Conservation (phyloP, 2,888 invertebrate genomes). For the Aphidoletes aphidimyza region DNA sequence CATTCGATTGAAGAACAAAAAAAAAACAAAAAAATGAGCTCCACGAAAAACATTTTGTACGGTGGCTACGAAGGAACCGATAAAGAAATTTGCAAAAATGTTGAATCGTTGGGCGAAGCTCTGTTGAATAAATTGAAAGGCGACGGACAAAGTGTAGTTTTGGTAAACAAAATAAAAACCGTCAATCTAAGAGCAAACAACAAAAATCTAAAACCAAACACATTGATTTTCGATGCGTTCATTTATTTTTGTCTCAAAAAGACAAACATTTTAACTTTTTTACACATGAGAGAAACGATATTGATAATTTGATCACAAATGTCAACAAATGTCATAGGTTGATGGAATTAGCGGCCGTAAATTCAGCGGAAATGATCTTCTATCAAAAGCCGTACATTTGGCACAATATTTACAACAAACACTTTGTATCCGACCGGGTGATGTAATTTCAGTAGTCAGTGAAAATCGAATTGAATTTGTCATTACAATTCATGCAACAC, state of each 20-base stretch:
- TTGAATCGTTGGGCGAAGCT: conserved; percentile 68
- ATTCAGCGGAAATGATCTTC: conserved; percentile 61
- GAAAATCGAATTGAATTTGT: conserved; percentile 70
- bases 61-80: conserved; percentile 17
- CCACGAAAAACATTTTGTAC: not conserved
- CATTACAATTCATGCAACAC: conserved; percentile 67
- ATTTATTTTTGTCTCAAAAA: no score
- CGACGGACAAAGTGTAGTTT: conserved; percentile 67
- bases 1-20: no score
- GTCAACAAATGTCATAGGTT: conserved; percentile 59
- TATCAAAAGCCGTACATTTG: conserved; percentile 61
- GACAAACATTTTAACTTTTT: not conserved
- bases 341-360: conserved; percentile 63
- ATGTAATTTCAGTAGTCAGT: conserved; percentile 69
- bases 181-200: no score
- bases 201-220: no score
- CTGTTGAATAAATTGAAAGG: conserved; percentile 69
- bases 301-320: not conserved
- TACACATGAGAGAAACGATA: not conserved
- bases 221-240: no score
- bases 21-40: no score
- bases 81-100: conserved; percentile 57
- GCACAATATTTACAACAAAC: conserved; percentile 64
- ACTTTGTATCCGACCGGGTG: conserved; percentile 67
- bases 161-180: conserved; percentile 64